phyloP scores from a whole-genome alignment of 2,888 invertebrate genomes.

The Chalcosyrphus nemorum region DNA sequence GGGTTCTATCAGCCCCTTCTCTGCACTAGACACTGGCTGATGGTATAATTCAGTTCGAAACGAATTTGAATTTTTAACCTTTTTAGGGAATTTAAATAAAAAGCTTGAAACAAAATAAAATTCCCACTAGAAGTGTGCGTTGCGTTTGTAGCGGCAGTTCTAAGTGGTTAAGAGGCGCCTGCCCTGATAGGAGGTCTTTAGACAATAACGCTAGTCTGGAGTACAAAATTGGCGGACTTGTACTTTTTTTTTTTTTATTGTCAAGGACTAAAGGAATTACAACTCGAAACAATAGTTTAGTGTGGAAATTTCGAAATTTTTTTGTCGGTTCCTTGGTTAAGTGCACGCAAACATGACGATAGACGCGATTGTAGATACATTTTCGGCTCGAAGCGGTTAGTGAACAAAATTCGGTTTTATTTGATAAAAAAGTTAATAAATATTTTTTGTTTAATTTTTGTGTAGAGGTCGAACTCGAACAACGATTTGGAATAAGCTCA shows the following conservation, averaged over 20 bases:
- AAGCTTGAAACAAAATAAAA: conserved; percentile 21
- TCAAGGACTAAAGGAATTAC: not conserved
- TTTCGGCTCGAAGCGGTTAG: conserved; percentile 26
- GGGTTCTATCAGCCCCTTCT: not conserved
- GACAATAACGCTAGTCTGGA: not conserved
- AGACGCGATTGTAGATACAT: not conserved
- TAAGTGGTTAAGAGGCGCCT: conserved; percentile 8
- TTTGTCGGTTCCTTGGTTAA: not conserved
- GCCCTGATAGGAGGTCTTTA: conserved; percentile 40
- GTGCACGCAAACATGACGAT: conserved; percentile 13
- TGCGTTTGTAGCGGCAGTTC: conserved; percentile 13
- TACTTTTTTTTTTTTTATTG: not conserved
- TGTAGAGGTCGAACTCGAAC: not conserved
- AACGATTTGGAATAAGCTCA: conserved; percentile 57
- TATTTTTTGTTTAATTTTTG: too few relatives aligned
- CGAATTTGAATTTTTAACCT: conserved; percentile 39
- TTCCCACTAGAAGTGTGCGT: conserved; percentile 3
- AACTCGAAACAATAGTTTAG: not conserved
- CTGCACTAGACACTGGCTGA: not conserved
- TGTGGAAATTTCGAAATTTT: not conserved
- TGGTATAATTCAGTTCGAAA: conserved; percentile 12
- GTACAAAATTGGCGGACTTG: conserved; percentile 2
- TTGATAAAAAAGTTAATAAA: too few relatives aligned
- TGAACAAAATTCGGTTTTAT: too few relatives aligned
- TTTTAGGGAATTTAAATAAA: conserved; percentile 40